Base-by-base conservation (phyloP, 2,888 invertebrate genomes). In the Epicampocera succincta region DNA sequence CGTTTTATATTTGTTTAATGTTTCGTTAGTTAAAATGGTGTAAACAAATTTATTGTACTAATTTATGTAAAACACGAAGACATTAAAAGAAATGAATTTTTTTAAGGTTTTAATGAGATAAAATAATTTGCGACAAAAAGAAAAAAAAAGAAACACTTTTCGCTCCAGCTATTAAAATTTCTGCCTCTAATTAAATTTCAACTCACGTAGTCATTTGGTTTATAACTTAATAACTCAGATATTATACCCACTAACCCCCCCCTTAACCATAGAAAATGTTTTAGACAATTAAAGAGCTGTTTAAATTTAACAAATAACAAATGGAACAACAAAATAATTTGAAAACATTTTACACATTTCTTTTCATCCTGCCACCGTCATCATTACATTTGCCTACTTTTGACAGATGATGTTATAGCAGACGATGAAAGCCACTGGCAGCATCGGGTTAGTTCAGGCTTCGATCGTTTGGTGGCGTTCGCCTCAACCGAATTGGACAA, bases 401-500 rank as follows among this genome's bases (percentile, higher is more conserved):
- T 75, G 72, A 66, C 83, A 90, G 91, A 91, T 87, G 91, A 91
- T 86, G 90, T 90, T 63, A 90, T 90, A 72, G 94, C 94, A 86
- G 95, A 94, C 85, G 95, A 95, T 90, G 95, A 96, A 91, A 94
- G 95, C 86, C 96, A 96, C 91, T 98, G 97, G 97, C 97, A 97
- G 91, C 96, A 97, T 91, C 95, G 97, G 85, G 96, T 98, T 87
- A 96, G 96, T 90, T 97, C 96, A 85, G 97, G 97, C 69, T 98
- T 98, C 92, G 98, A 98, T 92, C 95, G 97, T 85, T 93, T 98
- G 87, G 96, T 98, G 85, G 97, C 97, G 79, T 96, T 97, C 90
- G 98, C 98, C 61, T 97, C 97, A 48, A 97, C 96, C 15, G 98
- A 98, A 88, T 93, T 97, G 90, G 97, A 96, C 91, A 94, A 97